Evolutionary conservation across 1,140 invertebrate species (phyloP).

Genomic region (Lordiphosa collinella): DNA sequence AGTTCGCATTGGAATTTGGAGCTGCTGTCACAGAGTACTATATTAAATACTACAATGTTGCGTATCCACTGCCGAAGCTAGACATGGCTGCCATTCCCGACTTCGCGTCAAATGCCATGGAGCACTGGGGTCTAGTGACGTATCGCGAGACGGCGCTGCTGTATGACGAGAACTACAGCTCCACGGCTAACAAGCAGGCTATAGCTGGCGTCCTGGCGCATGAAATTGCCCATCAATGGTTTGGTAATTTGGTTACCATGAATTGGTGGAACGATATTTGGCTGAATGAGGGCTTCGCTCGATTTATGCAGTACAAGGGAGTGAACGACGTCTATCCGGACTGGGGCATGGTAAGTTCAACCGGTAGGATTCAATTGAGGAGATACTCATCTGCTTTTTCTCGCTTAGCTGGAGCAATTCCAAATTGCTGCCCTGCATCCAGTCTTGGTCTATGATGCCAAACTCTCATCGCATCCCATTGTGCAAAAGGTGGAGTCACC

Average conservation of each 20-base stretch:
- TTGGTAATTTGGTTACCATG: constrained; percentile 93
- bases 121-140: constrained; percentile 94
- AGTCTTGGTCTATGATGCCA: constrained; percentile 88
- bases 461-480: constrained; percentile 92
- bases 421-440: constrained; percentile 85
- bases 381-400: constrained; percentile 43
- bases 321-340: constrained; percentile 86
- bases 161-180: constrained; percentile 85
- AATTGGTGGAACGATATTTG: constrained; percentile 96
- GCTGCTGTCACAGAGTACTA: constrained; percentile 91
- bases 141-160: constrained; percentile 91
- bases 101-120: constrained; percentile 96
- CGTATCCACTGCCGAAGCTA: constrained; percentile 93
- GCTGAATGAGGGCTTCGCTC: constrained; percentile 95
- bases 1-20: constrained; percentile 89
- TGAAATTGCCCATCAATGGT: constrained; percentile 96
- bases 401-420: constrained; percentile 85
- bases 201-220: constrained; percentile 91
- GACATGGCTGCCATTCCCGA: constrained; percentile 97
- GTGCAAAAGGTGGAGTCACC: constrained; percentile 90
- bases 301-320: constrained; percentile 91
- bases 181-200: constrained; percentile 86
- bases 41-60: constrained; percentile 91
- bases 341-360: constrained; percentile 88
- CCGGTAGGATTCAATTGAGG: constrained; percentile 21